Evolutionary conservation across 2,113 vertebrate species (phyloP).

Genomic region (Podocnemis expansa): DNA sequence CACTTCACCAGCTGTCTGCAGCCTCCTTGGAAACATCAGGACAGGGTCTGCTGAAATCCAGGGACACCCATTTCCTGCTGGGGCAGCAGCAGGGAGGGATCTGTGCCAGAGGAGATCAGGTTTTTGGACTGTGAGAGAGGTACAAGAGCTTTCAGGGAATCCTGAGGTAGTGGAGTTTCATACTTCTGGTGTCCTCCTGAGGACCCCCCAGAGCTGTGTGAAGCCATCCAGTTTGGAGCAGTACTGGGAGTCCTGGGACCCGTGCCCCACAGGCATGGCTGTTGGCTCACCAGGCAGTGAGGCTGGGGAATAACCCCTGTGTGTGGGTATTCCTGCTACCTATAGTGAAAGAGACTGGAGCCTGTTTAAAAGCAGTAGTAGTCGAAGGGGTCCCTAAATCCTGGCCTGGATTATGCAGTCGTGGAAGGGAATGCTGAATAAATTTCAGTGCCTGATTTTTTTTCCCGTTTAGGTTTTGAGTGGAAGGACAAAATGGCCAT

Average conservation of each 20-base stretch:
- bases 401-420: neutral
- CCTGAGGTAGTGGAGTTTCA: neutral
- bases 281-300: neutral
- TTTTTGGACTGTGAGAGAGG: neutral
- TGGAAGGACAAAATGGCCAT: neutral
- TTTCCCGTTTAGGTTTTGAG: neutral
- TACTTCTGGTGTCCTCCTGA: neutral
- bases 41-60: too few species aligned
- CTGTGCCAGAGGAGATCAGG: neutral
- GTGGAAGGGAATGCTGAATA: neutral
- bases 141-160: neutral
- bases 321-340: neutral
- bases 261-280: too few species aligned
- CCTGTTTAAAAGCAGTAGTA: too few species aligned
- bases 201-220: neutral
- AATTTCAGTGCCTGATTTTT: neutral
- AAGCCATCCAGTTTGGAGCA: neutral
- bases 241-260: neutral
- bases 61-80: neutral
- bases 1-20: neutral
- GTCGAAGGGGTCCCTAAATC: neutral
- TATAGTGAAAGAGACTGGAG: neutral
- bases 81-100: neutral
- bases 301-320: neutral
- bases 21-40: neutral